These are phyloP conservation scores for Wiebesia pumilae DNA, from an alignment of 1,140 invertebrate genomes.

Conservation along the genomic window DNA sequence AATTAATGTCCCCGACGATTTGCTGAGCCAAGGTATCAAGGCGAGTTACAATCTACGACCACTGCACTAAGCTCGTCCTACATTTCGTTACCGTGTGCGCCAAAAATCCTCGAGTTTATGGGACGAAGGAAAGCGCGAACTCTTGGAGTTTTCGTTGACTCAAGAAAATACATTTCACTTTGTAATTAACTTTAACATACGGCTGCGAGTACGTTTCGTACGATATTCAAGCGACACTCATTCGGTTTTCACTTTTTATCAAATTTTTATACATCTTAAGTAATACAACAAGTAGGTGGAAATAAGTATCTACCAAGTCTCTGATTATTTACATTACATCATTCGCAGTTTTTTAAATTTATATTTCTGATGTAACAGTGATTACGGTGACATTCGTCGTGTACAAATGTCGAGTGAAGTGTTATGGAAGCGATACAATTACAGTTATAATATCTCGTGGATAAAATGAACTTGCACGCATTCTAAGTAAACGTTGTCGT, in stretches of 20 bases:
- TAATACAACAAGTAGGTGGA: no score
- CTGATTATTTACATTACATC: neutral
- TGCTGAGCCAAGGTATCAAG: conserved; percentile 57
- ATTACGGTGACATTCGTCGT: neutral
- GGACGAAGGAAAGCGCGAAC: neutral
- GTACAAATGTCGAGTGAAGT: neutral
- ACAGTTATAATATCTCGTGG: neutral
- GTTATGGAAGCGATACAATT: neutral
- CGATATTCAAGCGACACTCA: neutral
- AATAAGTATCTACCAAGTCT: no score
- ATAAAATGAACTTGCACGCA: no score
- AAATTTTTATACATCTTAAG: neutral
- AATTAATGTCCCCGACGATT: conserved; percentile 47
- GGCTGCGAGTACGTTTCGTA: no score
- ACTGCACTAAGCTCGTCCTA: conserved; percentile 20
- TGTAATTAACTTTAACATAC: neutral
- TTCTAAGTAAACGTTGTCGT: no score
- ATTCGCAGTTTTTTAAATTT: neutral
- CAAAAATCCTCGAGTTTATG: neutral
- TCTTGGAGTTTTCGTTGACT: neutral
- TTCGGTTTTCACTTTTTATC: neutral
- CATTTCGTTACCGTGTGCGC: conserved; percentile 49
- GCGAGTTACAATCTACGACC: conserved; percentile 64
- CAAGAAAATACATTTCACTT: neutral
- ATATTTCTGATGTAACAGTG: neutral